Percentiles rank a stretch among this genome's conserved stretches.
phyloP scores from a whole-genome alignment of 2,113 vertebrate species.

The Pungitius pungitius region DNA sequence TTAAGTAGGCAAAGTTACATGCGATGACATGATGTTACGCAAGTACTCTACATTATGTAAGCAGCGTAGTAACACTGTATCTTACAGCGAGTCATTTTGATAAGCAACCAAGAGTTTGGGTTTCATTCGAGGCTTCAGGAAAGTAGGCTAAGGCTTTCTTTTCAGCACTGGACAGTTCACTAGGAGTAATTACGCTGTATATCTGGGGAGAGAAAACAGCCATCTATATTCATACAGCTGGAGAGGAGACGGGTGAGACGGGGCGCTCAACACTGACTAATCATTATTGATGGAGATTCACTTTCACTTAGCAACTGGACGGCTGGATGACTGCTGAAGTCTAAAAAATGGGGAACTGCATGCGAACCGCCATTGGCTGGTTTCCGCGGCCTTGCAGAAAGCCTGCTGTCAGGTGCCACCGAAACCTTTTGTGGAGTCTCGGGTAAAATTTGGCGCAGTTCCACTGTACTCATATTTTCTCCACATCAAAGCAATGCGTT shows the following conservation, averaged over 20 bases:
- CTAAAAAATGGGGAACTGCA: constrained; percentile 31
- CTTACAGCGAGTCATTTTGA: neutral
- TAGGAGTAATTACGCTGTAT: constrained; percentile 57
- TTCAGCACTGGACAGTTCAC: constrained; percentile 32
- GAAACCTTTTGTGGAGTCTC: constrained; percentile 35
- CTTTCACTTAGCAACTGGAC: constrained; percentile 60
- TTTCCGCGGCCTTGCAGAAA: constrained; percentile 44
- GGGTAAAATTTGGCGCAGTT: constrained; percentile 47
- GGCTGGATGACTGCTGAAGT: constrained; percentile 58
- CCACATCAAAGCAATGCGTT: constrained; percentile 52
- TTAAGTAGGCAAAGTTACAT: neutral
- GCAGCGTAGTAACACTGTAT: neutral
- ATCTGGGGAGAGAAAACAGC: constrained; percentile 55
- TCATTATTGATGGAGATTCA: constrained; percentile 74
- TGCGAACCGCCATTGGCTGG: constrained; percentile 40
- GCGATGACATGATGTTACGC: neutral
- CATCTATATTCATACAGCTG: constrained; percentile 66
- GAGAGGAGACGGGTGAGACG: constrained; percentile 50
- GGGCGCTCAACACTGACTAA: constrained; percentile 57
- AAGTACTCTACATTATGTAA: neutral
- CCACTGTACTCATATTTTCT: constrained; percentile 20
- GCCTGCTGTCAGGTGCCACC: constrained; percentile 30
- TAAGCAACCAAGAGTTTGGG: neutral
- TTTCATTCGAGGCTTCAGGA: constrained; percentile 5
- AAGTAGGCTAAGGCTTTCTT: constrained; percentile 32